Evolutionary conservation across 2,113 vertebrate species (phyloP).

Genomic region (Podarcis raffonei): DNA sequence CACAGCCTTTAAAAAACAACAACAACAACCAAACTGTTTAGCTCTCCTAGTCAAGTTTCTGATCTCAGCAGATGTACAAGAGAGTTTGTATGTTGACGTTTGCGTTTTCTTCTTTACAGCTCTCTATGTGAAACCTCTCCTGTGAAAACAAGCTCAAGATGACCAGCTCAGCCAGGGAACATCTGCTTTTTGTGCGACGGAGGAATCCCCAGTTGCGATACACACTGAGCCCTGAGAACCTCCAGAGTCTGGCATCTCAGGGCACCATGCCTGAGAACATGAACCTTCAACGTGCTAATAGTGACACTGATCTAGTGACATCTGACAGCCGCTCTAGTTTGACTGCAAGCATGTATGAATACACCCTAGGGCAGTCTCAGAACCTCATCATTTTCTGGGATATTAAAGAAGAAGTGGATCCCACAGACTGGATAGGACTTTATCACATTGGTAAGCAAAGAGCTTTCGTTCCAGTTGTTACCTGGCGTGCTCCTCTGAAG

Average conservation of each 20-base stretch:
- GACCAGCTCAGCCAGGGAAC: conserved; percentile 88
- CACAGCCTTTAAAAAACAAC: not conserved
- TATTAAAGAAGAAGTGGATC: conserved; percentile 98
- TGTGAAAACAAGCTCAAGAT: conserved; percentile 65
- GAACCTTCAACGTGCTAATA: conserved; percentile 91
- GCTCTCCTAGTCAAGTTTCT: not conserved
- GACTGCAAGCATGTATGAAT: conserved; percentile 93
- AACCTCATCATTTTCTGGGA: conserved; percentile 98
- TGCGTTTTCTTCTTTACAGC: conserved; percentile 44
- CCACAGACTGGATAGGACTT: conserved; percentile 98
- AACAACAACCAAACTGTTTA: not conserved
- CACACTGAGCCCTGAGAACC: conserved; percentile 94
- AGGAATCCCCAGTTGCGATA: conserved; percentile 92
- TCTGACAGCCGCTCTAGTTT: conserved; percentile 94
- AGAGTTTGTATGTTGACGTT: not conserved
- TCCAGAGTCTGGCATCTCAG: conserved; percentile 88
- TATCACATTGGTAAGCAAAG: conserved; percentile 93
- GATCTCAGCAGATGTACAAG: not conserved
- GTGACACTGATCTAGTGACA: conserved; percentile 95
- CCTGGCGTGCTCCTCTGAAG: not conserved
- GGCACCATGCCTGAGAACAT: conserved; percentile 79
- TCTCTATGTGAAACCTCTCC: conserved; percentile 58
- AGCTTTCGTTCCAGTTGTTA: not conserved
- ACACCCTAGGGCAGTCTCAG: conserved; percentile 89
- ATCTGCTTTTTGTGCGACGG: conserved; percentile 87